Conservation (phyloP, 2,797 vertebrate genomes). For the Cossypha caffra region DNA sequence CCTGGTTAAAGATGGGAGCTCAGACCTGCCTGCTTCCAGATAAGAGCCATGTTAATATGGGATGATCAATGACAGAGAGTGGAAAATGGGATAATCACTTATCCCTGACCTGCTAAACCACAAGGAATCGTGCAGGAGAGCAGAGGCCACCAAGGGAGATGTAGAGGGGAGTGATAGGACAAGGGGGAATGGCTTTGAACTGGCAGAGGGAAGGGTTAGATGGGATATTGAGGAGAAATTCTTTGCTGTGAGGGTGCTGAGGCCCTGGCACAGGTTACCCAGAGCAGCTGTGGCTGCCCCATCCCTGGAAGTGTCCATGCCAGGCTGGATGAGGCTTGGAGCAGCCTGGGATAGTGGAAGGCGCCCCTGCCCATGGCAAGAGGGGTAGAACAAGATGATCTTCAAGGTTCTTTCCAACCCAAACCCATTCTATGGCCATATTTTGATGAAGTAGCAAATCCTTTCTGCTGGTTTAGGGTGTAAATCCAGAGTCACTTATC, state of each 20-base stretch:
- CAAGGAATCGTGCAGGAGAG: not conserved
- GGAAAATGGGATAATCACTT: not conserved
- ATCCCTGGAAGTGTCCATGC: not conserved
- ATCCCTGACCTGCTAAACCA: not conserved
- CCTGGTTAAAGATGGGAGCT: not conserved
- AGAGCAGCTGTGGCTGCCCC: not conserved
- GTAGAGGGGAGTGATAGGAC: not conserved
- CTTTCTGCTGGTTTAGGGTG: not conserved
- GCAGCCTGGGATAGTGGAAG: fast-evolving
- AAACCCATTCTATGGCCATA: not conserved
- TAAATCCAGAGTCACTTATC: not conserved
- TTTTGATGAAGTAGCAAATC: not conserved
- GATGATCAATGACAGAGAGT: not conserved
- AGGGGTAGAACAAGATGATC: not conserved
- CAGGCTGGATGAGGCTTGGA: not conserved
- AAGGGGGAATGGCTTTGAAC: not conserved
- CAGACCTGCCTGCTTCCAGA: not conserved
- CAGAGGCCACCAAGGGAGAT: not conserved
- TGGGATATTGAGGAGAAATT: not conserved
- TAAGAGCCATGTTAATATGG: not conserved
- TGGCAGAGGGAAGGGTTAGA: not conserved
- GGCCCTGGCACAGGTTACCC: not conserved
- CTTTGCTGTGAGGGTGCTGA: not conserved
- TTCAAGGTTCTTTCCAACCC: not conserved
- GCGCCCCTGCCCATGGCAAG: not conserved